Base-by-base conservation (phyloP, 2,797 vertebrate genomes). In the Cryptoblepharus egeriae region DNA sequence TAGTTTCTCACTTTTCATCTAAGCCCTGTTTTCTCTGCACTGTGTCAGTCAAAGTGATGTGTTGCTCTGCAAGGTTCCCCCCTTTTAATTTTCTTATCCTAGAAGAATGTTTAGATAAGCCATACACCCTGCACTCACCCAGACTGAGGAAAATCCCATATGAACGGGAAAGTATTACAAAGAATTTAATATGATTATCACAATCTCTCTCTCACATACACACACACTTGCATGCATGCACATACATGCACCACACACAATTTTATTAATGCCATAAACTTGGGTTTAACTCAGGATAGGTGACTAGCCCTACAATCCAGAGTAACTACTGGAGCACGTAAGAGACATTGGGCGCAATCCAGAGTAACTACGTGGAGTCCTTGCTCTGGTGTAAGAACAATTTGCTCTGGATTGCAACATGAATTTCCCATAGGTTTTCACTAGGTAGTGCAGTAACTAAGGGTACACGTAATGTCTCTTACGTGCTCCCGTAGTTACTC, bases 151-250 rank as follows among this genome's bases (percentile, higher is more conserved):
- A 83, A 92, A 91, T 90, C 90, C 85, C 90, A 76, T 86, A 57
- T 91, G 89, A 92, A 90, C 91, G 92, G 75, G 87, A 87, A 93
- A 92, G 88, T 85, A 79, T 93, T 93, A 86, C 87, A 93, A 91
- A 94, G 84, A 86, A 82, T 94, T 95, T 94, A 91, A 92, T 88
- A 86, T 94, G 90, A 92, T 95, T 93, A 91, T 91, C 70, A 88
- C 91, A 92, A 93, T 87, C 80, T 89, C 93, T 94, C 79, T 24
- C 57, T 58, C 20, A 13, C 52, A 13, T 55, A 55, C 91, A 80
- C 64, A 90, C 90, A 90, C 81, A 83, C 83, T 49, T 49, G 45
- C 45, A 2, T 11, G 5, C 45, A 12, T 12, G 2, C 52, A 80
- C 42, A 78, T 85, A 88, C n/a, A n/a, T n/a, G n/a, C n/a, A n/a